phyloP scores from a whole-genome alignment of 2,113 vertebrate species.

The Terrapene triunguis region DNA sequence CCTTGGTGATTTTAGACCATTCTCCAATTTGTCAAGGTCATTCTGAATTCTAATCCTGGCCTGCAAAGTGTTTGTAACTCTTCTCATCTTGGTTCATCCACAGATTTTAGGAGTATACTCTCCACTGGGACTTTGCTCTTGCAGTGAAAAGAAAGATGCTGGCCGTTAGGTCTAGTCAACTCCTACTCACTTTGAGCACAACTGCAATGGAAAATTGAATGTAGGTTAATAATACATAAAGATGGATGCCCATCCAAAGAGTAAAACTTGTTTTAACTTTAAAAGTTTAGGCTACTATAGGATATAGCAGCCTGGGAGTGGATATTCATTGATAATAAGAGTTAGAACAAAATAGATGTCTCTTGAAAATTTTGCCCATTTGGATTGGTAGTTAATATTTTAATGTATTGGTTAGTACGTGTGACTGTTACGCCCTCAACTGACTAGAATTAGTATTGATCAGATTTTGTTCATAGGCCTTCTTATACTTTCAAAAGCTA shows the following conservation, averaged over 20 bases:
- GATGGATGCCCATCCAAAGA: neutral
- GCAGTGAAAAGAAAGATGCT: neutral
- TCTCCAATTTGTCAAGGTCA: neutral
- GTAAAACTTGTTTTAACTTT: constrained; percentile 3
- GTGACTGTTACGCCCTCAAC: neutral
- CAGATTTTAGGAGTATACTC: neutral
- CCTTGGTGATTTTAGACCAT: neutral
- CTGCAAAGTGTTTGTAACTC: neutral
- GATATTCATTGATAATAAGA: neutral
- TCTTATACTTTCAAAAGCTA: neutral
- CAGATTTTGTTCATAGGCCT: neutral
- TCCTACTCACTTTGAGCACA: neutral
- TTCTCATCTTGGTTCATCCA: neutral
- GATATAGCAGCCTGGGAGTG: accelerated
- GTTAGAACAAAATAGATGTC: neutral
- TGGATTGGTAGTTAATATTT: neutral
- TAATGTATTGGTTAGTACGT: neutral
- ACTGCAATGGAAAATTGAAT: neutral
- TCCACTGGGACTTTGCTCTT: neutral
- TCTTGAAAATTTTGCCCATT: neutral
- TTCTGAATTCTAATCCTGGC: neutral
- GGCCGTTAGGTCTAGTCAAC: neutral
- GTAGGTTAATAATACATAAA: neutral
- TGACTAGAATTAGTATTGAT: neutral
- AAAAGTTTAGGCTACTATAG: neutral